These are phyloP conservation scores for Caenorhabditis doughertyi DNA, from an alignment of 2,888 invertebrate genomes.

Conservation along the genomic window DNA sequence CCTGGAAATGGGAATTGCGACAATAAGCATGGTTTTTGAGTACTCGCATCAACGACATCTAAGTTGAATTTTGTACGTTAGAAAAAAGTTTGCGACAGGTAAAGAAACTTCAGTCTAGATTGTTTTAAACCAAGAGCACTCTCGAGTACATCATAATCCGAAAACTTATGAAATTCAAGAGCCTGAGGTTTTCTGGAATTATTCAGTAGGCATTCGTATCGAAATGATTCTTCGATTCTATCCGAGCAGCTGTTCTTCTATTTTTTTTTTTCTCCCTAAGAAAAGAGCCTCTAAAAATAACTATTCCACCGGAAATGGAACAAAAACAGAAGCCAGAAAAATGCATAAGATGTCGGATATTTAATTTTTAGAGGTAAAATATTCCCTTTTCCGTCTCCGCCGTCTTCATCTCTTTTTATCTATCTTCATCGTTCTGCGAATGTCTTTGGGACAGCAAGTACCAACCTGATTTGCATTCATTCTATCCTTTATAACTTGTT, in stretches of 20 bases:
- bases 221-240: background rate
- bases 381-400: background rate
- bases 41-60: too few species aligned
- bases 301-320: conserved; percentile 3
- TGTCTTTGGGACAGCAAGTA: background rate
- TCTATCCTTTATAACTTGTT: background rate
- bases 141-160: too few species aligned
- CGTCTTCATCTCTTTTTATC: background rate
- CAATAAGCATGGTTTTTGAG: too few species aligned
- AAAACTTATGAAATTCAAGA: too few species aligned
- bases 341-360: background rate
- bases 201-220: background rate
- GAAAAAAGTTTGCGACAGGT: too few species aligned
- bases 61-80: too few species aligned
- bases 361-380: conserved; percentile 19
- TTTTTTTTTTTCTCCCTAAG: background rate
- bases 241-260: conserved; percentile 1
- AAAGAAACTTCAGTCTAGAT: too few species aligned
- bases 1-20: too few species aligned
- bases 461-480: conserved; percentile 37
- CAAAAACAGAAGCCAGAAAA: background rate
- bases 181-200: too few species aligned
- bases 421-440: background rate
- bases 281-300: conserved; percentile 15
- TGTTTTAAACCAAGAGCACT: too few species aligned